Base-by-base conservation (phyloP, 2,797 vertebrate genomes). In the Toxotes lorentzi region DNA sequence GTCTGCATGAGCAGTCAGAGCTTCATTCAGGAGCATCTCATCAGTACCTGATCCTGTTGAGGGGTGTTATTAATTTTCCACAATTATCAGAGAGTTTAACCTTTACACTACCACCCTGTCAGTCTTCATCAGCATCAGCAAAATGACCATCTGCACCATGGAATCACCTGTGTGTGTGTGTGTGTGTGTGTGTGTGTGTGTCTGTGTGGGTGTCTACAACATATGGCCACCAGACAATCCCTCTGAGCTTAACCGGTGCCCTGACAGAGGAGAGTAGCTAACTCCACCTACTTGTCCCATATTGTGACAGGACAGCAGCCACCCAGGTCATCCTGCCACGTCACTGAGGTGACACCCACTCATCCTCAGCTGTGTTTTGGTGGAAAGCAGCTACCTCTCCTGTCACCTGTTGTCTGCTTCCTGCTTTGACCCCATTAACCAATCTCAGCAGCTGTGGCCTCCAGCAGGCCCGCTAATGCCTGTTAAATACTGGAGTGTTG, bases 181-280 rank as follows among this genome's bases (percentile, higher is more conserved):
- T 27, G 34, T 27, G 35, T 41, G 23, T 56, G n/a, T 47, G 32
- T 30, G 34, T 54, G 50, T 16, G 9, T 40, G 41, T 7, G 53
- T 11, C 5, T 27, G 27, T 21, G 35, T 47, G 30, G 48, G 53
- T 43, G 34, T 7, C 2, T 40, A 62, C 10, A 72, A 60, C 93
- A 95, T 94, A 94, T 95, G 94, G 94, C 74, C 77, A 27, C 47
- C 59, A 84, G 87, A 69, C 83, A 91, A 93, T 92, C 91, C 87
- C 78, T 47, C 13, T 13, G 43, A 72, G 84, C 83, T 93, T 94
- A 95, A 82, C 84, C 85, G 67, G 43, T 89, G 66, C 48, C 59
- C 78, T 86, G 66, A 82, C 64, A 23, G 50, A 63, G 47, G 27
- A 47, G 16, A 60, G 73, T 8, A n/a, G 50, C 58, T 73, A 68